phyloP scores from a whole-genome alignment of 2,888 invertebrate species.

The Scaptomyza reducta region DNA sequence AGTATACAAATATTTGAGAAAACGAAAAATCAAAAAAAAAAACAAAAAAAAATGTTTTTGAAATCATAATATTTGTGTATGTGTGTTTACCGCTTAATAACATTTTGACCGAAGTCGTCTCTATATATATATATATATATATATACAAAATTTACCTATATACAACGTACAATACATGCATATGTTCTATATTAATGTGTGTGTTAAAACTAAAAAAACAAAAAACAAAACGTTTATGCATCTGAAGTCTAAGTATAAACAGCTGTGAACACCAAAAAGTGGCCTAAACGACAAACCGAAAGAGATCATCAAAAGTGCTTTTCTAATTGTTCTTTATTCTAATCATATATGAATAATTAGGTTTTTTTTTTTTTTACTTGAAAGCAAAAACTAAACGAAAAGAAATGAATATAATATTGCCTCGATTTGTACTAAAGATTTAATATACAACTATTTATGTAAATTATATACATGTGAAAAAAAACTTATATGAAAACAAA shows the following conservation, averaged over 20 bases:
- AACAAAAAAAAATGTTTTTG: conserved; percentile 1
- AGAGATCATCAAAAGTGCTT: conserved; percentile 57
- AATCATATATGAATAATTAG: conserved; percentile 12
- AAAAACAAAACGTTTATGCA: conserved; percentile 41
- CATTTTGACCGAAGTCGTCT: conserved; percentile 37
- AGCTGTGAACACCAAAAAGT: conserved; percentile 80
- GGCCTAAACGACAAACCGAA: conserved; percentile 64
- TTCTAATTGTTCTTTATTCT: conserved; percentile 37
- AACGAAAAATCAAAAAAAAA: conserved; percentile 5
- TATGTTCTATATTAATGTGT: conserved; percentile 34
- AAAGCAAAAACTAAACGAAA: conserved; percentile 10
- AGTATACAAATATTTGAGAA: conserved; percentile 12
- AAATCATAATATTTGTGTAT: conserved; percentile 62
- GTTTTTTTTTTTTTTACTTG: conserved; percentile 10
- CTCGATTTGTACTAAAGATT: conserved; percentile 75
- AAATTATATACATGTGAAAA: conserved; percentile 4
- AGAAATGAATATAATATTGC: conserved; percentile 50
- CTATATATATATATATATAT: conserved; percentile 20
- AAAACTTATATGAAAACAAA: conserved; percentile 11
- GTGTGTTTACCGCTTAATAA: conserved; percentile 63
- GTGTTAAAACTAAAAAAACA: conserved; percentile 30
- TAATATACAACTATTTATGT: conserved; percentile 59
- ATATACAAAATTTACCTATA: conserved; percentile 33
- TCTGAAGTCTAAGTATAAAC: conserved; percentile 45
- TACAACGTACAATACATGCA: conserved; percentile 33